phyloP scores from a whole-genome alignment of 2,797 vertebrate genomes.

The Apodemus agrarius region DNA sequence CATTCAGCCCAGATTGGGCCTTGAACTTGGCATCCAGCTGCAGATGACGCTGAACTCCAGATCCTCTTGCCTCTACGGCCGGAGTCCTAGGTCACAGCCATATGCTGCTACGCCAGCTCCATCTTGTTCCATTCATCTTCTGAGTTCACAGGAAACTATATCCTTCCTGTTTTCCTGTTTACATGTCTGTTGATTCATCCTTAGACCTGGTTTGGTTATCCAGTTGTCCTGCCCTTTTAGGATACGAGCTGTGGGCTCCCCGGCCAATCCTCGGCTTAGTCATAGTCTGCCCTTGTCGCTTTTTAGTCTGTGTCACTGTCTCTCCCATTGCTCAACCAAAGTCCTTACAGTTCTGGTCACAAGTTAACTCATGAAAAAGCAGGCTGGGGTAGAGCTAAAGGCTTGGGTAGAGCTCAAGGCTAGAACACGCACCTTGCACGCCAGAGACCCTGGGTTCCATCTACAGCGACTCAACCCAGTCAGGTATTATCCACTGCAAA shows the following conservation, averaged over 20 bases:
- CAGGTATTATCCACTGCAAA: background rate
- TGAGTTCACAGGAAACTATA: background rate
- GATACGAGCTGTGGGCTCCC: background rate
- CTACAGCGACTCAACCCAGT: background rate
- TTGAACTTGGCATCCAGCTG: background rate
- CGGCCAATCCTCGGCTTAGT: background rate
- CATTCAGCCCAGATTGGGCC: background rate
- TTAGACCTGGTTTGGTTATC: background rate
- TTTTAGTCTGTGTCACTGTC: background rate
- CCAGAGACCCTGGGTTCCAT: background rate
- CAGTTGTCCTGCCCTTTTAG: background rate
- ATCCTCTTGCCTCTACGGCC: background rate
- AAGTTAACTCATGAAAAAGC: slow-evolving; percentile 2
- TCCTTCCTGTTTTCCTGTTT: background rate
- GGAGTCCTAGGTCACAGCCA: background rate
- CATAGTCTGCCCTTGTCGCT: background rate
- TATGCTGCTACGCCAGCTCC: background rate
- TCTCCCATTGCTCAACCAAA: background rate
- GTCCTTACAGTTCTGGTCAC: background rate
- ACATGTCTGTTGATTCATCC: background rate
- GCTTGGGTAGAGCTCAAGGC: background rate
- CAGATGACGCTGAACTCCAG: background rate
- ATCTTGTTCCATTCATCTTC: background rate
- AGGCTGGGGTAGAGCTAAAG: too few relatives aligned
- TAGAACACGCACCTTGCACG: background rate